Conservation (phyloP, 1,140 invertebrate genomes). For the Dolichoris vasculosae region DNA sequence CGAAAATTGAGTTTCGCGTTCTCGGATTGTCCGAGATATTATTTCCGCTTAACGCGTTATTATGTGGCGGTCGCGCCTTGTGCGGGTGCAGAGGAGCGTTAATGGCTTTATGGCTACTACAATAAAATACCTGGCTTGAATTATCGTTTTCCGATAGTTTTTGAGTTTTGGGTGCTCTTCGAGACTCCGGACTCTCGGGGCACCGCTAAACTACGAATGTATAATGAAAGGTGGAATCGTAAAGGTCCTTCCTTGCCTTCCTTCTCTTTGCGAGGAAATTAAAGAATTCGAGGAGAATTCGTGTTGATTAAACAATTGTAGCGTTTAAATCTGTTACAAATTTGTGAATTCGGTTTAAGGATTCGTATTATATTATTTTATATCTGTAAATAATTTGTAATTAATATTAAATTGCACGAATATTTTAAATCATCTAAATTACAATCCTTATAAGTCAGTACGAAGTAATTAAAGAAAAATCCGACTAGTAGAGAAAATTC, state of each 20-base stretch:
- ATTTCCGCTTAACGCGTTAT: neutral
- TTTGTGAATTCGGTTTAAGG: neutral
- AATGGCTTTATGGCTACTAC: neutral
- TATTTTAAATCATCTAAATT: neutral
- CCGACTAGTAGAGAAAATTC: neutral
- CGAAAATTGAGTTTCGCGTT: constrained; percentile 3
- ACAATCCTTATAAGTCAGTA: neutral
- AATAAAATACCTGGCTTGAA: neutral
- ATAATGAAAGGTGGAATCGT: neutral
- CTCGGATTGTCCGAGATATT: neutral
- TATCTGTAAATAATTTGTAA: neutral
- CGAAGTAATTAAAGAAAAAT: neutral
- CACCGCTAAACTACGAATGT: neutral
- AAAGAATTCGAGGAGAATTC: neutral
- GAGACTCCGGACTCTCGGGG: neutral
- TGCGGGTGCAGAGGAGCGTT: neutral
- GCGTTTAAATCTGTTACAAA: neutral
- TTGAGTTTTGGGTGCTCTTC: neutral
- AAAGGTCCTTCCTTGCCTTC: neutral
- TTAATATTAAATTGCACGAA: too few relatives aligned
- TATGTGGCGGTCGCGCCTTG: neutral
- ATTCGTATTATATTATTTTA: neutral
- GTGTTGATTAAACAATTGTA: too few relatives aligned
- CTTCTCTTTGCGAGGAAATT: neutral
- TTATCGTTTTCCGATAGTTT: neutral